Evolutionary conservation across 2,113 vertebrate genomes (phyloP).

Genomic region (Xiphophorus couchianus): DNA sequence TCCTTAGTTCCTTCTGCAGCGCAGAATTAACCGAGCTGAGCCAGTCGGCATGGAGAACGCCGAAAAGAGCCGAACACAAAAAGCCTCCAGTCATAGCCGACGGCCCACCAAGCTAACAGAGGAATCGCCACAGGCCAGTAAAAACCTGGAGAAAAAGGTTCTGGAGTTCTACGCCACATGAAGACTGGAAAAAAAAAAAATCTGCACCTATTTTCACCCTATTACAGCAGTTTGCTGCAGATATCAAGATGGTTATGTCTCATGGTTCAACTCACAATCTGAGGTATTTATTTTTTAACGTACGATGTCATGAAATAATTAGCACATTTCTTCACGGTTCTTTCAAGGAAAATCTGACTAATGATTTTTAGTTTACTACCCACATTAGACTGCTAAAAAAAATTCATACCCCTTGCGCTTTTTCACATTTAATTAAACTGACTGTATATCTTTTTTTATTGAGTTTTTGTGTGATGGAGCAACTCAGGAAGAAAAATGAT

Average conservation of each 20-base stretch:
- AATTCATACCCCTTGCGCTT: background rate
- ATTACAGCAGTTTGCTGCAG: conserved; percentile 2
- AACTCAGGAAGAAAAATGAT: background rate
- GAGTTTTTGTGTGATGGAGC: background rate
- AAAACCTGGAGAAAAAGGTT: background rate
- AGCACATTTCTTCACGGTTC: background rate
- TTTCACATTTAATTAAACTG: background rate
- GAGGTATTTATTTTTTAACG: background rate
- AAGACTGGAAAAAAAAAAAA: no score
- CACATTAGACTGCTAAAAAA: background rate
- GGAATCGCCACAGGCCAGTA: conserved; percentile 12
- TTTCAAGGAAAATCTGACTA: background rate
- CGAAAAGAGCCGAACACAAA: conserved; percentile 32
- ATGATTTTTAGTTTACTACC: background rate
- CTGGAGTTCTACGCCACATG: background rate
- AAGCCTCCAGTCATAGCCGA: conserved; percentile 35
- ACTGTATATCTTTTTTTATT: background rate
- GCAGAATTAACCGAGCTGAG: background rate
- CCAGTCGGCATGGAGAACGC: conserved; percentile 38
- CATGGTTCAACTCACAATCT: background rate
- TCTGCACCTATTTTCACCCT: conserved; percentile 5
- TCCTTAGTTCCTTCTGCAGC: conserved; percentile 35
- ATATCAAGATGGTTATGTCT: background rate
- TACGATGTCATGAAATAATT: background rate
- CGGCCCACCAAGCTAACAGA: conserved; percentile 17